phyloP scores from a whole-genome alignment of 2,797 vertebrate genomes.

The Anguilla pacifica region DNA sequence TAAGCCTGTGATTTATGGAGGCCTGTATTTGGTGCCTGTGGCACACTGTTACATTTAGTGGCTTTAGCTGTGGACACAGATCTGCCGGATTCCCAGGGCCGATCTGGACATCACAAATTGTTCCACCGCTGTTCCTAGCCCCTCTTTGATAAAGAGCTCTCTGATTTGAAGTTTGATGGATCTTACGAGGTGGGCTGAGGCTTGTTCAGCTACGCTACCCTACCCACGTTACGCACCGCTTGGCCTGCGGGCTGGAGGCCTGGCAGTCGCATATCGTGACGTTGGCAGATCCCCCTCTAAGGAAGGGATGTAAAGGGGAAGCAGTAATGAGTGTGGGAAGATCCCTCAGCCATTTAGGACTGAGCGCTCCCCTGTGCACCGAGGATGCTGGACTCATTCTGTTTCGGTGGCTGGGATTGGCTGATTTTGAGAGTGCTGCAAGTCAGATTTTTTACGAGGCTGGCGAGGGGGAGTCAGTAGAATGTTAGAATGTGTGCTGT shows the following conservation, averaged over 20 bases:
- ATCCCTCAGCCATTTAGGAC: slow-evolving; percentile 5
- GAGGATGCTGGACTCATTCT: slow-evolving; percentile 7
- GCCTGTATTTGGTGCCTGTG: slow-evolving; percentile 2
- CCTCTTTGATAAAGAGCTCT: slow-evolving; percentile 6
- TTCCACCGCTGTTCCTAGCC: neutral
- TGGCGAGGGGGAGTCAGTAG: neutral
- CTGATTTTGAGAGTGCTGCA: slow-evolving; percentile 12
- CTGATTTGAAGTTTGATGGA: slow-evolving; percentile 25
- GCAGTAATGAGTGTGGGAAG: slow-evolving; percentile 32
- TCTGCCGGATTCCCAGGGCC: neutral
- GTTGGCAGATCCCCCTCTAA: slow-evolving; percentile 19
- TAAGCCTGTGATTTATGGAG: neutral
- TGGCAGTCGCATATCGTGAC: neutral
- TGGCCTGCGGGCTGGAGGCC: neutral
- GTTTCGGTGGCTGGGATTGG: neutral
- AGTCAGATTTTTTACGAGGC: neutral
- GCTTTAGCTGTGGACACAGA: neutral
- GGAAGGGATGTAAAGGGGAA: slow-evolving; percentile 36
- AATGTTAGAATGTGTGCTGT: slow-evolving; percentile 7
- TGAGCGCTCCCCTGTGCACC: slow-evolving; percentile 27
- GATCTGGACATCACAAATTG: neutral
- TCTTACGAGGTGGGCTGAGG: slow-evolving; percentile 27
- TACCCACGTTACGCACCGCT: neutral
- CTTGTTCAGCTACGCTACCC: slow-evolving; percentile 6
- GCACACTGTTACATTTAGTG: slow-evolving; percentile 2